These are phyloP conservation scores for Vidua chalybeata DNA, from an alignment of 2,113 vertebrate species.

Conservation along the genomic window DNA sequence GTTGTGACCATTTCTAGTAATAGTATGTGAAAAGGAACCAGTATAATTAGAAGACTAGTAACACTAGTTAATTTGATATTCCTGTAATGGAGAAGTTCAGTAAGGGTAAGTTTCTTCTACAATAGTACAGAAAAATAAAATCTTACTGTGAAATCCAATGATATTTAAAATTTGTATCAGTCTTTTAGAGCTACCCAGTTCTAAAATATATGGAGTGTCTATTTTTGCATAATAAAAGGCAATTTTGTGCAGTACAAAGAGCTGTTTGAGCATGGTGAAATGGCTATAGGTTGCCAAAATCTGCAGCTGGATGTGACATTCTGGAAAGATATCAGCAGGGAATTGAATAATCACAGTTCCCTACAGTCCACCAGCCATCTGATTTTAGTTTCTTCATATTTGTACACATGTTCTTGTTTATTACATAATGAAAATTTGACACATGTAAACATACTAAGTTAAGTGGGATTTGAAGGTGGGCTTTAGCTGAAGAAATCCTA, in stretches of 20 bases:
- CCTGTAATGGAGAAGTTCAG: not conserved
- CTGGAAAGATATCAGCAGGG: slow-evolving; percentile 22
- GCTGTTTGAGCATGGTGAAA: not conserved
- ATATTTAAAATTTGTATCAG: not conserved
- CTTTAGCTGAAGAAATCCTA: slow-evolving; percentile 36
- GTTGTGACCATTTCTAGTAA: not conserved
- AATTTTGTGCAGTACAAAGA: not conserved
- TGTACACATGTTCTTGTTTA: slow-evolving; percentile 53
- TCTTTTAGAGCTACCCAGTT: not conserved
- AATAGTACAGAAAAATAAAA: not conserved
- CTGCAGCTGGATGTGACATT: slow-evolving; percentile 38
- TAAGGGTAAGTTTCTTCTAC: not conserved
- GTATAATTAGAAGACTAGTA: not conserved
- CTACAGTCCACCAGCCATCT: not conserved
- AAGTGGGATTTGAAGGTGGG: slow-evolving; percentile 21
- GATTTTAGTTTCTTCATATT: slow-evolving; percentile 45
- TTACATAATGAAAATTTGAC: slow-evolving; percentile 50
- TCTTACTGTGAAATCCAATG: not conserved
- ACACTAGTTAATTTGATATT: not conserved
- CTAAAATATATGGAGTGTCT: not conserved
- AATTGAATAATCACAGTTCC: slow-evolving; percentile 18
- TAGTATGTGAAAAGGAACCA: not conserved
- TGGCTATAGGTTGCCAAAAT: slow-evolving; percentile 7
- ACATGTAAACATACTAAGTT: slow-evolving; percentile 32
- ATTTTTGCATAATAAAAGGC: not conserved